Evolutionary conservation across 2,113 vertebrate species (phyloP).

Genomic region (Semnornis frantzii): DNA sequence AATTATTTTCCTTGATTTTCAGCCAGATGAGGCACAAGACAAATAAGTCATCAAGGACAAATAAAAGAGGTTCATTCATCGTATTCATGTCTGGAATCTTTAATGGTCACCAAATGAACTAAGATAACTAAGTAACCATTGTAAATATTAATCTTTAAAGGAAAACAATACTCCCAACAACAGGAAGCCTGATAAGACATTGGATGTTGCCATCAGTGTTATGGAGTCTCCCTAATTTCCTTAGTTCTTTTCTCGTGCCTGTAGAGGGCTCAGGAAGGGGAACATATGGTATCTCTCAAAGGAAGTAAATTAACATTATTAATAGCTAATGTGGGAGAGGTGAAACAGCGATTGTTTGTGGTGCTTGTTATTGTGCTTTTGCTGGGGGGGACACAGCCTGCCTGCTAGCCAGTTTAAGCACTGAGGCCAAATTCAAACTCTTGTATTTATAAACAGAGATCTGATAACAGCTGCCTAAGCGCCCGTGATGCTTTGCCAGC

Average conservation of each 20-base stretch:
- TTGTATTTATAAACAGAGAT: constrained; percentile 63
- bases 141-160: constrained; percentile 74
- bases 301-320: constrained; percentile 70
- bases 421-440: constrained; percentile 43
- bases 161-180: constrained; percentile 70
- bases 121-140: constrained; percentile 72
- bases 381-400: constrained; percentile 15
- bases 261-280: constrained; percentile 52
- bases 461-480: constrained; percentile 44
- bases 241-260: constrained; percentile 60
- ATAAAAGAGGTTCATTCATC: constrained; percentile 71
- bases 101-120: constrained; percentile 68
- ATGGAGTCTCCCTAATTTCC: constrained; percentile 61
- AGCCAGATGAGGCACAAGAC: constrained; percentile 64
- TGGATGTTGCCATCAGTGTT: constrained; percentile 63
- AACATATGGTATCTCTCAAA: constrained; percentile 57
- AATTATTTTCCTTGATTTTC: constrained; percentile 69
- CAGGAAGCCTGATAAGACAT: constrained; percentile 70
- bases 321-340: constrained; percentile 68
- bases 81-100: constrained; percentile 58
- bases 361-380: constrained; percentile 61
- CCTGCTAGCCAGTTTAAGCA: constrained; percentile 40
- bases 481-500: constrained; percentile 41
- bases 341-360: constrained; percentile 57
- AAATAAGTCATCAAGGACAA: constrained; percentile 70